A percentile compares a stretch with the other conserved stretches of the same genome.
Evolutionary conservation across 1,140 invertebrate species (phyloP).

Genomic region (Hyposmocoma kahamanoa): DNA sequence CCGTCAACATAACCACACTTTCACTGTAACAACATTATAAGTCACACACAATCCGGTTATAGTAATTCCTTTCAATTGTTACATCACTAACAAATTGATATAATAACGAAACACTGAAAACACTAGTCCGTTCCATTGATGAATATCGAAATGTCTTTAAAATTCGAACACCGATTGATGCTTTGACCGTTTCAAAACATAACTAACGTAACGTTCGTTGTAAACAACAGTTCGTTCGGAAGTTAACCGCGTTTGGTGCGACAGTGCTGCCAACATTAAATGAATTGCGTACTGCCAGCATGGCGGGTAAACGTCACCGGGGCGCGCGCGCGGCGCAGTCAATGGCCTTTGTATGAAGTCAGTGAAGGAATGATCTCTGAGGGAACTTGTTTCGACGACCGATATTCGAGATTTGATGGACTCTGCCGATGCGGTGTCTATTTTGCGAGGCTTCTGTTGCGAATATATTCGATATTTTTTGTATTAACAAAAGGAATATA

Average conservation of each 20-base stretch:
- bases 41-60: slow-evolving; percentile 11
- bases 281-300: slow-evolving; percentile 18
- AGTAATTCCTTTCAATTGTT: slow-evolving; percentile 5
- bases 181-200: slow-evolving; percentile 45
- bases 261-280: slow-evolving; percentile 36
- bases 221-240: slow-evolving; percentile 27
- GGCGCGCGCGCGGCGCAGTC: slow-evolving; percentile 29
- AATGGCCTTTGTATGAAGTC: slow-evolving; percentile 50
- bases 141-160: slow-evolving; percentile 21
- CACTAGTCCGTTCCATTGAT: slow-evolving; percentile 30
- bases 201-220: slow-evolving; percentile 48
- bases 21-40: slow-evolving; percentile 25
- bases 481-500: no score
- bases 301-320: slow-evolving; percentile 16
- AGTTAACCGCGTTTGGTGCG: slow-evolving; percentile 33
- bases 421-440: slow-evolving; percentile 27
- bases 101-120: slow-evolving; percentile 7
- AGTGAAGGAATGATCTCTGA: background rate
- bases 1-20: slow-evolving; percentile 57
- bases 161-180: slow-evolving; percentile 18
- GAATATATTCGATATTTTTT: no score
- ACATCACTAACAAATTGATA: slow-evolving; percentile 10
- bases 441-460: no score
- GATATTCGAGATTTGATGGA: no score
- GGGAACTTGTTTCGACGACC: background rate